These are phyloP conservation scores for Trichogramma evanescens DNA, from an alignment of 2,888 invertebrate species.

Conservation along the genomic window DNA sequence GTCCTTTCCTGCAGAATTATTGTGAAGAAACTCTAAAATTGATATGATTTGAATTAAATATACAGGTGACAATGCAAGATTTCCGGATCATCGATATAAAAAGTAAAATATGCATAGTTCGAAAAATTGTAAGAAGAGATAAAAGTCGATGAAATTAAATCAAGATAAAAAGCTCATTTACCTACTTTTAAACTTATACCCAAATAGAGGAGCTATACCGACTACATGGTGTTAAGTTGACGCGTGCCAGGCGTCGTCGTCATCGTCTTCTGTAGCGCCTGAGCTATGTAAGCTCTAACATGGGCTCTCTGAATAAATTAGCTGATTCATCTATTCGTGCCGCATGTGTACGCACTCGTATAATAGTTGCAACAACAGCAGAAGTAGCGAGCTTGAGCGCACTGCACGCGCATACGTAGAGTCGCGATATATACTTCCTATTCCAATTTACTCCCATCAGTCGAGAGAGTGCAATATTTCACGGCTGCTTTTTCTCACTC, in stretches of 20 bases:
- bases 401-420: not conserved
- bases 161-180: too few relatives aligned
- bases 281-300: conserved; percentile 9
- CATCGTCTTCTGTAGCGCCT: not conserved
- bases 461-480: not conserved
- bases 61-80: too few relatives aligned
- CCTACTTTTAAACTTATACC: too few relatives aligned
- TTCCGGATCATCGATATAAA: too few relatives aligned
- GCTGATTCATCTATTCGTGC: conserved; percentile 31
- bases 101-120: too few relatives aligned
- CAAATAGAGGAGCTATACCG: too few relatives aligned
- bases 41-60: too few relatives aligned
- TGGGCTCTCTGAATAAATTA: conserved; percentile 35
- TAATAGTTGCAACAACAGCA: conserved; percentile 23
- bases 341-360: conserved; percentile 23
- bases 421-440: conserved; percentile 8
- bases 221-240: conserved; percentile 9
- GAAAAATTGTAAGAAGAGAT: too few relatives aligned
- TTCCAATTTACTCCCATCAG: conserved; percentile 13
- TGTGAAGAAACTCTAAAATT: too few relatives aligned
- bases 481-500: not conserved
- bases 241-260: conserved; percentile 10
- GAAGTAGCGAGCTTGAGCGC: conserved; percentile 7
- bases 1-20: too few relatives aligned
- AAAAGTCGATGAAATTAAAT: too few relatives aligned